Base-by-base conservation (phyloP, 23 tunicate species). In the Trididemnum nubilum region DNA sequence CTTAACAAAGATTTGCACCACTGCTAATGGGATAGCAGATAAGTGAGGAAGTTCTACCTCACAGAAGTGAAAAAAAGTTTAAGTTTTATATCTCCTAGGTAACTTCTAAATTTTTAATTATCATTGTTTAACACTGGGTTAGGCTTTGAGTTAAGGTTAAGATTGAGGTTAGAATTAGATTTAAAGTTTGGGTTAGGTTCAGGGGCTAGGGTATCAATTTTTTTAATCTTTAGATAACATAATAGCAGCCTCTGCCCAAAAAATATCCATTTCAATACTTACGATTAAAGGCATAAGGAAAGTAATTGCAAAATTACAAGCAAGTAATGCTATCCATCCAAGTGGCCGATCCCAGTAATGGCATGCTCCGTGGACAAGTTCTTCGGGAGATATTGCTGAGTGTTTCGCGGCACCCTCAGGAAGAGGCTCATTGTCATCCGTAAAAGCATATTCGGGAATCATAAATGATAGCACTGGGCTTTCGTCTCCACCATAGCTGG, bases 251-350 rank as follows among this genome's bases (percentile, higher is more conserved):
- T n/a, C n/a, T n/a, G n/a, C n/a, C n/a, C n/a, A n/a, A 44, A 44
- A 44, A 44, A 44, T 9, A 44, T 44, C 12, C 54, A 44, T 7
- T 44, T 44, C 54, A 44, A 27, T 4, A 35, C 94, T 89, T 79
- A 89, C 94, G 4, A 78, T 33, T 3, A 89, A 49, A 0, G 94
- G 94, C 1, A 84, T 19, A 28, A 89, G 24, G 54, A 83, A 89
- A 85, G 83, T 83, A 19, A 72, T 85, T 28, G 78, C 34, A 75
- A 89, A 89, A 76, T 89, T 89, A 81, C 70, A 83, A 22, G 19
- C 34, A 35, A 83, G 51, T 30, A 89, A 83, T 12, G 28, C 79
- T 0, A 22, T 71, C 84, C 83, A 89, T 2, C 85, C 85, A 1
- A 2, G 22, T 52, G 84, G 70, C 1, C 57, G n/a, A 40, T 78